Conservation (phyloP, 2,888 invertebrate genomes). For the Fragum sueziense region DNA sequence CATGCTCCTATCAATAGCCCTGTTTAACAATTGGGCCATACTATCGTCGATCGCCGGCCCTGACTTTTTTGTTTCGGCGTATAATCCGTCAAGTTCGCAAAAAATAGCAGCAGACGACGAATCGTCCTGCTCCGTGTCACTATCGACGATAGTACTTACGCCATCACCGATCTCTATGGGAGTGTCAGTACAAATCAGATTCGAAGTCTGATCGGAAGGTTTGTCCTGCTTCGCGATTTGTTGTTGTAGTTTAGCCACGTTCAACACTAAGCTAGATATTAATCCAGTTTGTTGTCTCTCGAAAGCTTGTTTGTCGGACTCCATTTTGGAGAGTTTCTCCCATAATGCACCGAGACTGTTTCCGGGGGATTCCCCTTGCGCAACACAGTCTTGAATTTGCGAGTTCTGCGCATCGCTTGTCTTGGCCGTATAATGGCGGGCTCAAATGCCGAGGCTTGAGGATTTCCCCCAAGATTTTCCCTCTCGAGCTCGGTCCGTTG, state of each 20-base stretch:
- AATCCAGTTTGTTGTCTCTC: not conserved
- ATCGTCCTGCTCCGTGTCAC: not conserved
- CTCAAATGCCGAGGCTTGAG: not conserved
- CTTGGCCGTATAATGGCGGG: not conserved
- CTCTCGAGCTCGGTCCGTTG: not conserved
- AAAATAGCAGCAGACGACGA: not conserved
- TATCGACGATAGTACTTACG: not conserved
- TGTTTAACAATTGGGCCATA: constrained; percentile 1
- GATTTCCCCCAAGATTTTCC: not conserved
- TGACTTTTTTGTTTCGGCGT: not conserved
- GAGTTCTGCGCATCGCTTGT: not conserved
- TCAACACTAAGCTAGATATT: not conserved
- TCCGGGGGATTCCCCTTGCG: constrained; percentile 6
- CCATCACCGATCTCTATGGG: not conserved
- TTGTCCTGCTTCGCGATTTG: not conserved
- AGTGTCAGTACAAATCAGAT: not conserved
- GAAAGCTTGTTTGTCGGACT: not conserved
- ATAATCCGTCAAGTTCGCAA: constrained; percentile 13
- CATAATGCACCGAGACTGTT: not conserved
- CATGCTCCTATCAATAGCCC: not conserved
- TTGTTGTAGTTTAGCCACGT: constrained; percentile 3
- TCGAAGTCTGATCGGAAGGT: not conserved
- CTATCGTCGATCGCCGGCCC: not conserved
- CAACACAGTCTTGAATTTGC: not conserved
- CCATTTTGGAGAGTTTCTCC: constrained; percentile 16